phyloP scores from a whole-genome alignment of 2,797 vertebrate genomes.

The Pagetopsis macropterus region DNA sequence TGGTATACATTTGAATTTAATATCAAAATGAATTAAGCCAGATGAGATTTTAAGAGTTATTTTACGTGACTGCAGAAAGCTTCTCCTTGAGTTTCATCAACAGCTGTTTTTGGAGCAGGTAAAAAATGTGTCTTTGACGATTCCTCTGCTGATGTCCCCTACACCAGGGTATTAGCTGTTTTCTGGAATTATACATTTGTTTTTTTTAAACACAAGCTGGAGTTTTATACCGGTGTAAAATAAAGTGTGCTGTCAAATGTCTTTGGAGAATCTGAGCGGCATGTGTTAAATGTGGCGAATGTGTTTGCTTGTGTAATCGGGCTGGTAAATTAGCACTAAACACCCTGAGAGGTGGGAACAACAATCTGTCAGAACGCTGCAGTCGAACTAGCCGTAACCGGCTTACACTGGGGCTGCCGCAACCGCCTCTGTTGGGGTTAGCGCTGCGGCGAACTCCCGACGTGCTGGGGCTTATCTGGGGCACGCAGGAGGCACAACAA shows the following conservation, averaged over 20 bases:
- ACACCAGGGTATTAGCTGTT: slow-evolving; percentile 12
- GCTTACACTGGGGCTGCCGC: slow-evolving; percentile 41
- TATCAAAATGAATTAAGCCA: neutral
- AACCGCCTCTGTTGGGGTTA: slow-evolving; percentile 25
- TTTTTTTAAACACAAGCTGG: slow-evolving; percentile 23
- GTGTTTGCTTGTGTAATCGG: slow-evolving; percentile 61
- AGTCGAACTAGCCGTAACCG: slow-evolving; percentile 55
- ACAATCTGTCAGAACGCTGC: slow-evolving; percentile 56
- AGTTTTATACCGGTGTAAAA: slow-evolving; percentile 26
- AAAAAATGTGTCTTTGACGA: neutral
- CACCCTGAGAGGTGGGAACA: slow-evolving; percentile 57
- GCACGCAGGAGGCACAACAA: slow-evolving; percentile 76
- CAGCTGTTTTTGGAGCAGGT: neutral
- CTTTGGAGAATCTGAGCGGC: slow-evolving; percentile 28
- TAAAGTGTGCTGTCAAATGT: neutral
- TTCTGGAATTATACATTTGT: slow-evolving; percentile 20
- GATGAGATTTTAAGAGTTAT: neutral
- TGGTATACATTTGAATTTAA: neutral
- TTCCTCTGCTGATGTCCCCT: neutral
- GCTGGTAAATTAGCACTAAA: slow-evolving; percentile 69
- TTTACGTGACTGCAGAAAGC: neutral
- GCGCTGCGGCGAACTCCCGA: slow-evolving; percentile 36
- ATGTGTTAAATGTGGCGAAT: slow-evolving; percentile 35
- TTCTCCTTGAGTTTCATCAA: slow-evolving; percentile 2
- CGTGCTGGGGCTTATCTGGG: slow-evolving; percentile 73